Evolutionary conservation across 2,113 vertebrate species (phyloP).

Genomic region (Trichechus manatus): DNA sequence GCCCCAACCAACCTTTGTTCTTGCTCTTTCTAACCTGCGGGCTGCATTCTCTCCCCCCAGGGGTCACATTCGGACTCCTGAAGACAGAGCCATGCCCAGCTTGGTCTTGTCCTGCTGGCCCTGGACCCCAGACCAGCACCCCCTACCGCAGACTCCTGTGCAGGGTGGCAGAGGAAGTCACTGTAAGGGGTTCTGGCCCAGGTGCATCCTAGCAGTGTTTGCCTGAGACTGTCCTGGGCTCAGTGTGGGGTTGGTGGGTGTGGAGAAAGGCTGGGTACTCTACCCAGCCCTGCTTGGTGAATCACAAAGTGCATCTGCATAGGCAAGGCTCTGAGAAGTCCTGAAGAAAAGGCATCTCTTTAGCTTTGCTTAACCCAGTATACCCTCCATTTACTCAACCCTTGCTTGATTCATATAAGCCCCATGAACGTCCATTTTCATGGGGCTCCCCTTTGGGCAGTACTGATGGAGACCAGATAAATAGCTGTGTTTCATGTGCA

Average conservation of each 20-base stretch:
- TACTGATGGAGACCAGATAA: rapidly evolving
- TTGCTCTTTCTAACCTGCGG: rapidly evolving
- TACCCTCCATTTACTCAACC: background rate
- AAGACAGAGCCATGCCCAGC: background rate
- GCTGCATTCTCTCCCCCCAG: background rate
- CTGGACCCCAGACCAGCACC: background rate
- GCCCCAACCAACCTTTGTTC: background rate
- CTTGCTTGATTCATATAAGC: background rate
- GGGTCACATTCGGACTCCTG: too few relatives aligned
- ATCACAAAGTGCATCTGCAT: rapidly evolving
- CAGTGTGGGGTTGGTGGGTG: background rate
- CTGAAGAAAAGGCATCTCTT: background rate
- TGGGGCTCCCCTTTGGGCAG: background rate
- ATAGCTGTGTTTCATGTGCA: rapidly evolving
- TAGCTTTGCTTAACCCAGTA: background rate
- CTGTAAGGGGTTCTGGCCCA: background rate
- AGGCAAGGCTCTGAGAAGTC: slow-evolving; percentile 36
- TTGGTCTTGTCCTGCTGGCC: too few relatives aligned
- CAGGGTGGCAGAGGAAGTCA: background rate
- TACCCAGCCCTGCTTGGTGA: rapidly evolving
- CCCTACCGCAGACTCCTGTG: background rate
- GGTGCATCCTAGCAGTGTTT: background rate
- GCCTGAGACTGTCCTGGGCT: background rate
- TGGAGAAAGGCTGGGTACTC: background rate
- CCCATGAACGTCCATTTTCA: rapidly evolving